Conservation (phyloP, 2,797 vertebrate species). For the Acipenser oxyrinchus region DNA sequence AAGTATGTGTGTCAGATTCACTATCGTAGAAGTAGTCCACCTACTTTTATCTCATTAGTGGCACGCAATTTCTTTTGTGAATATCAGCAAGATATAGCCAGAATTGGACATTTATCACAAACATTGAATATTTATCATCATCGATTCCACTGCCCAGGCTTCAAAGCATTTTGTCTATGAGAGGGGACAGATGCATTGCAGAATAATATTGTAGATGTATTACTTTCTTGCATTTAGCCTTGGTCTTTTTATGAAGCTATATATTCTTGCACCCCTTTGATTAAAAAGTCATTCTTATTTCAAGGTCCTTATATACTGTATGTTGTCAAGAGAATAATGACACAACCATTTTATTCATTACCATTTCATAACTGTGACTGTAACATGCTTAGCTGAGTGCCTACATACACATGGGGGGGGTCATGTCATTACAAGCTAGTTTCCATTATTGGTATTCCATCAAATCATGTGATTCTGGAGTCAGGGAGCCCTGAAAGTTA, state of each 20-base stretch:
- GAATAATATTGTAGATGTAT: not conserved
- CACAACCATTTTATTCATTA: not conserved
- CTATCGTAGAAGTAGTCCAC: not conserved
- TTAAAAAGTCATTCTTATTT: not conserved
- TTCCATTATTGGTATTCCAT: too few species aligned
- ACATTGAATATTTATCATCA: conserved; percentile 6
- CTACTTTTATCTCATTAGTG: not conserved
- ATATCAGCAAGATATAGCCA: not conserved
- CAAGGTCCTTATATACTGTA: not conserved
- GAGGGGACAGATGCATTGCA: conserved; percentile 1
- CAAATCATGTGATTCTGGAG: too few species aligned
- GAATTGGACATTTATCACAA: conserved; percentile 6
- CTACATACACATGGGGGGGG: too few species aligned
- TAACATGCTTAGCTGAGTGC: too few species aligned
- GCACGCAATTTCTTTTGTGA: not conserved
- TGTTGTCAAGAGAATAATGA: not conserved
- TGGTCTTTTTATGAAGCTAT: conserved; percentile 1
- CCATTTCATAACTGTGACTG: not conserved
- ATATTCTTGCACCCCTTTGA: not conserved
- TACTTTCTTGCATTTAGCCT: not conserved
- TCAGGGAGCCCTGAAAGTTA: too few species aligned
- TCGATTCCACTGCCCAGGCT: not conserved
- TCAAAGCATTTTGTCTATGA: not conserved
- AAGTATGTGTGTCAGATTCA: conserved; percentile 5
- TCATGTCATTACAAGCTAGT: too few species aligned